A percentile compares a stretch with the other conserved stretches of the same genome.
These are phyloP conservation scores for Acronicta aceris DNA, from an alignment of 2,888 invertebrate species.

Conservation along the genomic window DNA sequence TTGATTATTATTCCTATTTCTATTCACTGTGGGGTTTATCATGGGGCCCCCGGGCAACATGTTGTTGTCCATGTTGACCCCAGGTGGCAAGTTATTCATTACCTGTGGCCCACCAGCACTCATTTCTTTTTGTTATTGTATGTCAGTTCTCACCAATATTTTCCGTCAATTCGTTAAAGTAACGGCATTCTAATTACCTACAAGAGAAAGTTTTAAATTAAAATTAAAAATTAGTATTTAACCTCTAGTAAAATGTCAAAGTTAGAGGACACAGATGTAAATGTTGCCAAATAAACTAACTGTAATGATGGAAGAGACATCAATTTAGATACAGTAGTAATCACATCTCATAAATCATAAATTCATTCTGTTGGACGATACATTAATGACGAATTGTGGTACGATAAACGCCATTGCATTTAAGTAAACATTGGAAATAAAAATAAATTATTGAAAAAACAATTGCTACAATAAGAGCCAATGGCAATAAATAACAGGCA, in stretches of 20 bases:
- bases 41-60: constrained; percentile 88
- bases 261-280: constrained; percentile 68
- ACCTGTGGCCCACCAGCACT: constrained; percentile 78
- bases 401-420: constrained; percentile 7
- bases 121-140: constrained; percentile 62
- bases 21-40: constrained; percentile 85
- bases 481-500: constrained; percentile 35
- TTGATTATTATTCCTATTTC: constrained; percentile 90
- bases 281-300: constrained; percentile 44
- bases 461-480: constrained; percentile 28
- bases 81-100: constrained; percentile 83
- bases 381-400: constrained; percentile 14
- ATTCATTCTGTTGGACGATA: constrained; percentile 4
- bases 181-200: constrained; percentile 74
- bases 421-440: constrained; percentile 20
- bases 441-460: constrained; percentile 27
- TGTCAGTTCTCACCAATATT: constrained; percentile 35
- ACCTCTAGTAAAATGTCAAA: constrained; percentile 70
- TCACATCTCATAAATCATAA: constrained; percentile 17
- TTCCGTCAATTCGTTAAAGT: constrained; percentile 37
- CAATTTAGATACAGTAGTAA: constrained; percentile 23
- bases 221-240: constrained; percentile 49
- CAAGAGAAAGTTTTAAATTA: constrained; percentile 69
- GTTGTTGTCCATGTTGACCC: constrained; percentile 87
- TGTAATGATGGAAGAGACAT: constrained; percentile 13